These are phyloP conservation scores for Drosophila neocordata DNA, from an alignment of 1,140 invertebrate genomes.

Conservation along the genomic window DNA sequence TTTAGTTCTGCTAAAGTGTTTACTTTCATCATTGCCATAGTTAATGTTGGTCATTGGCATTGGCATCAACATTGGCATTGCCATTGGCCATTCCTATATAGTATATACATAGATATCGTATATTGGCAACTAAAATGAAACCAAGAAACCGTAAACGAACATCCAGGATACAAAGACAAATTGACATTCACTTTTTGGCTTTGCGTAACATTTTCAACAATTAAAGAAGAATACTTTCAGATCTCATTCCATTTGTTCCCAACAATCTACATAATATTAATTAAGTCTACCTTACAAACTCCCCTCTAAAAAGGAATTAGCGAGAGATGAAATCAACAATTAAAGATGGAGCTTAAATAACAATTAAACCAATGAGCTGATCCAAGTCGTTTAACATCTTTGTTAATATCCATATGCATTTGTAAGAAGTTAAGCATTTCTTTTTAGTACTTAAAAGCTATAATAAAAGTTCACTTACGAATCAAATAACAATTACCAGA, in stretches of 20 bases:
- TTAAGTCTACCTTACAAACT: too few relatives aligned
- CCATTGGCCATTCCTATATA: slow-evolving; percentile 46
- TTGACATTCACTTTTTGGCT: slow-evolving; percentile 47
- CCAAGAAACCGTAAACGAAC: slow-evolving; percentile 27
- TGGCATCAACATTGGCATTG: not conserved
- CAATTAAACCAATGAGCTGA: too few relatives aligned
- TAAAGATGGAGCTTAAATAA: too few relatives aligned
- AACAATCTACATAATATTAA: not conserved
- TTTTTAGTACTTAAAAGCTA: too few relatives aligned
- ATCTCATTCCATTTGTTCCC: slow-evolving; percentile 15
- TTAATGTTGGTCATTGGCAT: slow-evolving; percentile 29
- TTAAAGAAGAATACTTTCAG: not conserved
- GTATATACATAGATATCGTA: too few relatives aligned
- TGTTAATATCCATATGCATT: too few relatives aligned
- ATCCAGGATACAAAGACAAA: slow-evolving; percentile 20
- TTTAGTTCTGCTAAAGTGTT: slow-evolving; percentile 60
- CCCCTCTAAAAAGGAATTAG: too few relatives aligned
- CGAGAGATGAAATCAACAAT: too few relatives aligned
- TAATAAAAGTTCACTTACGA: too few relatives aligned
- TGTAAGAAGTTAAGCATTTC: too few relatives aligned
- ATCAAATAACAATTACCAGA: too few relatives aligned
- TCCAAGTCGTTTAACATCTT: too few relatives aligned
- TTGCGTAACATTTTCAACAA: slow-evolving; percentile 14
- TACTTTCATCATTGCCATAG: slow-evolving; percentile 53
- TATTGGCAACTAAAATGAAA: not conserved